A percentile compares a stretch with the other conserved stretches of the same genome.
Conservation (phyloP, 2,888 invertebrate species). For the Meteorus colon region DNA sequence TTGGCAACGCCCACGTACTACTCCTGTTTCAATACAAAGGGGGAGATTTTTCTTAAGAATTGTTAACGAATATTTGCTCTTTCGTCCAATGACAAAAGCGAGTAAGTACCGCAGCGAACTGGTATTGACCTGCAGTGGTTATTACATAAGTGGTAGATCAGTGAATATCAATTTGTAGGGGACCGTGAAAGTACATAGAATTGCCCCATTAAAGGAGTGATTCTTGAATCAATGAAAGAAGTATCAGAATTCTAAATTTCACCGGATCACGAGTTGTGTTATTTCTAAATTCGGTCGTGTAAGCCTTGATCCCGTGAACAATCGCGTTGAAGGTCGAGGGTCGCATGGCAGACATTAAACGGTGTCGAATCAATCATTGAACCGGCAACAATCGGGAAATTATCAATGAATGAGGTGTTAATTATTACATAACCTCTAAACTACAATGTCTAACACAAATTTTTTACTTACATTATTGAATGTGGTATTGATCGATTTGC, state of each 20-base stretch:
- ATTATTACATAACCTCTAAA: not conserved
- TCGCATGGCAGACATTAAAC: conserved; percentile 61
- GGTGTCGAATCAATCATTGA: conserved; percentile 44
- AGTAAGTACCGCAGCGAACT: conserved; percentile 49
- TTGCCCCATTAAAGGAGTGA: conserved; percentile 15
- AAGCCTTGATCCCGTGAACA: conserved; percentile 34
- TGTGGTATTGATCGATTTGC: not conserved
- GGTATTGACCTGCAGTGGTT: conserved; percentile 67
- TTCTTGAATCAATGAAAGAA: not conserved
- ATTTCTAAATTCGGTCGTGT: conserved; percentile 9
- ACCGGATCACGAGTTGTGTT: not conserved
- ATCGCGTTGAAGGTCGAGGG: conserved; percentile 43
- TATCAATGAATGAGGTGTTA: conserved; percentile 11
- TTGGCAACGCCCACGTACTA: not conserved
- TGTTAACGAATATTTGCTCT: not conserved
- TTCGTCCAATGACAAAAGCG: not conserved
- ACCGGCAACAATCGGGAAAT: conserved; percentile 56
- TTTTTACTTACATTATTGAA: conserved; percentile 19
- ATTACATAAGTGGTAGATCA: conserved; percentile 68
- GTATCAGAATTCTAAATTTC: not conserved
- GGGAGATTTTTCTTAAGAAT: not conserved
- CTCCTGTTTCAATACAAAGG: not conserved
- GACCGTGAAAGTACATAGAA: conserved; percentile 24
- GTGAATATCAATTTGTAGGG: conserved; percentile 6
- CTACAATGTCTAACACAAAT: not conserved